Conservation (phyloP, 2,113 vertebrate species). For the Elgaria multicarinata region DNA sequence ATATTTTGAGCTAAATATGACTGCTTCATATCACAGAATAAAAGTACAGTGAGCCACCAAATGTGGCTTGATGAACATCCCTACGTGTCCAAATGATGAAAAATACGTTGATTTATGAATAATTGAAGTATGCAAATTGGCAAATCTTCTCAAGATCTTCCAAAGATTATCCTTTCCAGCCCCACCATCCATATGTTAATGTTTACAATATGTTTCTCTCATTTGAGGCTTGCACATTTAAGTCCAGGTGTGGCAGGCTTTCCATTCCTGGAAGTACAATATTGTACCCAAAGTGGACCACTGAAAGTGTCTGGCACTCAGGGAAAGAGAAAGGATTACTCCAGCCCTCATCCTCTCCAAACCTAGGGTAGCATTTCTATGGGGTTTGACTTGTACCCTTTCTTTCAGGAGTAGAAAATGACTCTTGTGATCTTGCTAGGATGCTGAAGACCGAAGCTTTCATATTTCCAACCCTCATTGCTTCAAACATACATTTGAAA, state of each 20-base stretch:
- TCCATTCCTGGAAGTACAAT: neutral
- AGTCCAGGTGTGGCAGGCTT: neutral
- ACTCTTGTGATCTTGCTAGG: neutral
- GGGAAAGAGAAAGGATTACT: neutral
- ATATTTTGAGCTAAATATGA: too few species aligned
- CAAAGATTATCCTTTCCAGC: neutral
- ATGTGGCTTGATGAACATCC: neutral
- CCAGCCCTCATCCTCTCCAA: neutral
- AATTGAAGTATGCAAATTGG: neutral
- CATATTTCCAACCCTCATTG: neutral
- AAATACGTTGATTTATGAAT: neutral
- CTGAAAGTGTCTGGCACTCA: neutral
- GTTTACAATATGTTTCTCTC: neutral
- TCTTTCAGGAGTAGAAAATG: neutral
- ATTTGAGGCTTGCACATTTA: neutral
- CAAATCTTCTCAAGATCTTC: neutral
- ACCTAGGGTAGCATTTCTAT: neutral
- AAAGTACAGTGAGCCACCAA: neutral
- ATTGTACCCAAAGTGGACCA: neutral
- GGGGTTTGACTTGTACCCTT: too few species aligned
- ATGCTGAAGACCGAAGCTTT: neutral
- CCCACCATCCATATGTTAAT: neutral
- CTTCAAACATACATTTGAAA: neutral
- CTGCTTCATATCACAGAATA: neutral
- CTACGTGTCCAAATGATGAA: neutral